phyloP scores from a whole-genome alignment of 2,113 vertebrate genomes.

The Phaethon lepturus region DNA sequence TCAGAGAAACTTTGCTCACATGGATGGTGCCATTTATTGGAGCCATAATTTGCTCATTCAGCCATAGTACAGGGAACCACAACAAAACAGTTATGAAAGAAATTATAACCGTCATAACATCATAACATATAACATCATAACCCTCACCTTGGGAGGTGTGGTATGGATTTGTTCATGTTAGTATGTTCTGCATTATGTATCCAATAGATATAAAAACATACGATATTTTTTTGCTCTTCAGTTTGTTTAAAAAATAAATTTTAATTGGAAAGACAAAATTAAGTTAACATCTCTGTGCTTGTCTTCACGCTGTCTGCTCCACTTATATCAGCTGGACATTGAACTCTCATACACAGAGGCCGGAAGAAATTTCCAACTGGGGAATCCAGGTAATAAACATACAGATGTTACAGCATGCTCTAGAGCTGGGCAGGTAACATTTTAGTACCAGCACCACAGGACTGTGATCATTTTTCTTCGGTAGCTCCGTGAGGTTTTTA shows the following conservation, averaged over 20 bases:
- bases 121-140: background rate
- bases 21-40: background rate
- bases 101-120: background rate
- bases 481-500: background rate
- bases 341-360: background rate
- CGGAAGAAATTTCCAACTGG: background rate
- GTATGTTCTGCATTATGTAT: background rate
- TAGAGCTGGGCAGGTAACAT: background rate
- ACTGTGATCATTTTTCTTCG: background rate
- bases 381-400: background rate
- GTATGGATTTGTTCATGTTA: background rate
- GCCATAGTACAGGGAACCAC: background rate
- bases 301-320: background rate
- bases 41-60: background rate
- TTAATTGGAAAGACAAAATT: background rate
- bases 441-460: background rate
- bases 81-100: background rate
- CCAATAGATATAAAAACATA: background rate
- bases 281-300: background rate
- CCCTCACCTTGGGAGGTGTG: background rate
- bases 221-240: background rate
- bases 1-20: background rate
- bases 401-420: background rate
- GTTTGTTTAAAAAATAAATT: background rate
- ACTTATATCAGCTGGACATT: background rate